phyloP scores from a whole-genome alignment of 2,797 vertebrate genomes.

The Loriculus beryllinus region DNA sequence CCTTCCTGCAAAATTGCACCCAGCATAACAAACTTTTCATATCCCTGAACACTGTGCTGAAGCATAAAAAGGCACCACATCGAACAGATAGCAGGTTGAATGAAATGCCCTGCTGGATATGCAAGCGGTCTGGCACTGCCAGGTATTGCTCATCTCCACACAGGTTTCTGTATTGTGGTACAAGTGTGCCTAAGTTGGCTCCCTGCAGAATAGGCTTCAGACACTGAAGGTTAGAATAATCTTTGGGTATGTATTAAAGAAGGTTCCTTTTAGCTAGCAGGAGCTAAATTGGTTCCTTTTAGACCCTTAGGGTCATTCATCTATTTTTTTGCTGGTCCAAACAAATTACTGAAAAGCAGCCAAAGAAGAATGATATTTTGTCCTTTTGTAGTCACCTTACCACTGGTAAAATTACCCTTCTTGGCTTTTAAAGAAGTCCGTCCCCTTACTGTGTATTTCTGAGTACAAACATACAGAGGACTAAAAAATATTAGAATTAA shows the following conservation, averaged over 20 bases:
- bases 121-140: accelerated
- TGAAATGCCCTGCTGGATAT: not conserved
- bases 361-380: not conserved
- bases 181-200: not conserved
- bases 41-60: accelerated
- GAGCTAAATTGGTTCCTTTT: not conserved
- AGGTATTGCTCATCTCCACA: not conserved
- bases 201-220: not conserved
- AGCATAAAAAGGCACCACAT: not conserved
- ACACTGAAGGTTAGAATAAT: not conserved
- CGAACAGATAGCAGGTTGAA: not conserved
- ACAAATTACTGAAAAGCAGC: not conserved
- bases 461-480: not conserved
- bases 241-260: not conserved
- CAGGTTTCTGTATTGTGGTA: not conserved
- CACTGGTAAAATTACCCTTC: not conserved
- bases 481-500: not conserved
- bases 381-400: not conserved
- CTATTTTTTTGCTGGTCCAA: not conserved
- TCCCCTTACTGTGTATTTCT: not conserved
- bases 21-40: not conserved
- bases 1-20: not conserved
- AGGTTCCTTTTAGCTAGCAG: not conserved
- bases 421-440: not conserved
- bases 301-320: not conserved